A percentile compares a stretch with the other conserved stretches of the same genome.
These are phyloP conservation scores for Rynchops niger DNA, from an alignment of 2,113 vertebrate species.

Conservation along the genomic window DNA sequence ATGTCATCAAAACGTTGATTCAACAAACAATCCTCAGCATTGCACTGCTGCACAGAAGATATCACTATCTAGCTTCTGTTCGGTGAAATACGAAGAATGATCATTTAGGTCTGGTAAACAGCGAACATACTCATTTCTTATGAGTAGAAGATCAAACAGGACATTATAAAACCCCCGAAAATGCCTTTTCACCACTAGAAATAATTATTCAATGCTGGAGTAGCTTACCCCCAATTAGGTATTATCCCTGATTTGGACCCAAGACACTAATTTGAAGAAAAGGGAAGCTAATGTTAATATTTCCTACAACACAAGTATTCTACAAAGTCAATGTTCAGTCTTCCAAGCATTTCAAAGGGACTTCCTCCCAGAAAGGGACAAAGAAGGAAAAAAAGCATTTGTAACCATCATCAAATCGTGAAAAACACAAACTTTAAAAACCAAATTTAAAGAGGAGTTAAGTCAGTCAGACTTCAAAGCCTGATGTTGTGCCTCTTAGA, in stretches of 20 bases:
- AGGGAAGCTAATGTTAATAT: background rate
- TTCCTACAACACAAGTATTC: background rate
- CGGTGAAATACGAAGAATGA: background rate
- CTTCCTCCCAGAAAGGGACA: background rate
- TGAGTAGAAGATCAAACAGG: background rate
- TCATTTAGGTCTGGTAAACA: background rate
- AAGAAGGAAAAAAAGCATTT: background rate
- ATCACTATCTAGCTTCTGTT: background rate
- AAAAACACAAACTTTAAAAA: background rate
- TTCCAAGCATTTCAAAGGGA: background rate
- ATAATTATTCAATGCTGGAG: background rate
- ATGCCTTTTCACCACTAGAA: background rate
- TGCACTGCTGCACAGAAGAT: background rate
- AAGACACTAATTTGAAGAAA: background rate
- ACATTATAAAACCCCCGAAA: background rate
- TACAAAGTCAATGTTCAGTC: background rate
- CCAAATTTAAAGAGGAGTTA: background rate
- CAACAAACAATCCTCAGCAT: constrained; percentile 18
- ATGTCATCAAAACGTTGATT: constrained; percentile 41
- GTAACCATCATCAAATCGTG: background rate
- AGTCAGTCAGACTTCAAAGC: constrained; percentile 2
- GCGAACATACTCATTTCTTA: background rate
- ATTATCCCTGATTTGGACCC: background rate
- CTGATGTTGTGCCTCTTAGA: background rate
- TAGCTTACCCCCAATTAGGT: background rate